These are phyloP conservation scores for Delia radicum DNA, from an alignment of 1,140 invertebrate species.

Conservation along the genomic window DNA sequence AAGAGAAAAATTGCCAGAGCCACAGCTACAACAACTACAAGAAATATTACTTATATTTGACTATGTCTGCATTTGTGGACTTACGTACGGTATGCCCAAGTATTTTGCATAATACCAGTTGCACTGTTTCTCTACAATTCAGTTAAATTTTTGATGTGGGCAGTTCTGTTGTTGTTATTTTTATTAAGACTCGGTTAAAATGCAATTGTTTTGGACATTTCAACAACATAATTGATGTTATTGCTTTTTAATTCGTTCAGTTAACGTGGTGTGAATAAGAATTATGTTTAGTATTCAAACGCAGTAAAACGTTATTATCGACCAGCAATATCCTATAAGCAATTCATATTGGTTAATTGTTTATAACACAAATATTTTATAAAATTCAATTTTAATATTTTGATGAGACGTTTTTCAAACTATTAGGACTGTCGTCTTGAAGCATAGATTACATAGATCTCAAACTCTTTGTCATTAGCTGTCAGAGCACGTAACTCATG, in stretches of 20 bases:
- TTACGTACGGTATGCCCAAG: neutral
- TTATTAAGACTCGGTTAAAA: neutral
- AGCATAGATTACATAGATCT: too few species aligned
- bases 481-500: too few species aligned
- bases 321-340: too few species aligned
- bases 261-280: conserved; percentile 22
- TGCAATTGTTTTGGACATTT: conserved; percentile 35
- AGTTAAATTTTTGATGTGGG: neutral
- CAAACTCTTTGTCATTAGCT: too few species aligned
- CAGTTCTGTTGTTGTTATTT: neutral
- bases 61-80: neutral
- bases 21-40: neutral
- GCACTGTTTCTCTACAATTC: neutral
- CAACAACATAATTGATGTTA: conserved; percentile 55
- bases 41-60: too few species aligned
- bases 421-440: too few species aligned
- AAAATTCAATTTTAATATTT: too few species aligned
- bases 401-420: too few species aligned
- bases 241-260: conserved; percentile 54
- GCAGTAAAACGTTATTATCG: too few species aligned
- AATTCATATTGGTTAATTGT: too few species aligned
- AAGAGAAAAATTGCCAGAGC: too few species aligned
- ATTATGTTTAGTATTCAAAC: neutral
- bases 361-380: too few species aligned
- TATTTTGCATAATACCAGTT: neutral